Evolutionary conservation across 2,113 vertebrate genomes (phyloP), one percentile per base, ranked within the genome.

Genomic region (Brienomyrus longianalis): DNA sequence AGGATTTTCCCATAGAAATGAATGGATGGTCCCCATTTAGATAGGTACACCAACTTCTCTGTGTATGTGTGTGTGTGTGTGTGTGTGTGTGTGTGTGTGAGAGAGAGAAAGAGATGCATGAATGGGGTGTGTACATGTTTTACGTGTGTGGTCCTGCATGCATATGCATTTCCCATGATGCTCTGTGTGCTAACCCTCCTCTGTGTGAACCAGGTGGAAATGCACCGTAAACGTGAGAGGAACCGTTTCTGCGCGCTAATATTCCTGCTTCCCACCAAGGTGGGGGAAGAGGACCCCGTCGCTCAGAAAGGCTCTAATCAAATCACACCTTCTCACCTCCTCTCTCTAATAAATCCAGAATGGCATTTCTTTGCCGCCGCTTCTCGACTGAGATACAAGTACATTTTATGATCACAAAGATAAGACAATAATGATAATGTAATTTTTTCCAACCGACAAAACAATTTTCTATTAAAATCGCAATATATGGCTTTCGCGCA

Each of bases 241-340:
- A 56, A 86, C 86, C 85, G 31, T 66, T 89, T 88, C 15, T 52
- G 89, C 87, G 85, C 90, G 89, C 89, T 89, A 91, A 91, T 92
- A 87, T 90, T 90, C 45, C 92, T 87, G 91, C 92, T 62, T 91
- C 85, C 35, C 87, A 92, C 92, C 90, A 92, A 92, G 92, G 90
- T 54, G 85, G 83, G 62, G 54, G 74, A 83, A 87, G 70, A 89
- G 92, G 77, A 89, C 86, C 83, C 85, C 92, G 91, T 93, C 89
- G 91, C 83, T 52, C 88, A 88, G 17, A 70, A 54, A 50, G 86
- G 59, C 59, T 92, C 74, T 91, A 86, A 92, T 92, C 90, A 89
- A 93, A 93, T 92, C 66, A 90, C 89, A 23, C 1, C 17, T 56
- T 88, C 84, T 23, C 39, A 45, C 43, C 56, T 83, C 47, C 50